phyloP scores from a whole-genome alignment of 2,888 invertebrate genomes.

The Epinotia bilunana region DNA sequence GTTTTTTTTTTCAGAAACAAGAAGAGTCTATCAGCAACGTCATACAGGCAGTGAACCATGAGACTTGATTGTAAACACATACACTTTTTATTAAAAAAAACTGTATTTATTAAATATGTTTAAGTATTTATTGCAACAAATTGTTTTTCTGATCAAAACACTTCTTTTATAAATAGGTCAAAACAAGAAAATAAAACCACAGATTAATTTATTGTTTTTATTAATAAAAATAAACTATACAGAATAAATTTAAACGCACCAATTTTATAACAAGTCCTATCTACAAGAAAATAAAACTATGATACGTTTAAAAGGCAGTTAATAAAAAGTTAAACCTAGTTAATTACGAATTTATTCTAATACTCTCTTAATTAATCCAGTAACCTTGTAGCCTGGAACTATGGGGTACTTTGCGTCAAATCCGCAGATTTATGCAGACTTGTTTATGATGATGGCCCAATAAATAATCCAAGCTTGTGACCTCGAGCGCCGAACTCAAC shows the following conservation, averaged over 20 bases:
- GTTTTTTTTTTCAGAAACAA: slow-evolving; percentile 22
- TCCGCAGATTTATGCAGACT: too few relatives aligned
- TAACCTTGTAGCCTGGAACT: too few relatives aligned
- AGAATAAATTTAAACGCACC: slow-evolving; percentile 21
- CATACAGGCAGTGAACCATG: slow-evolving; percentile 11
- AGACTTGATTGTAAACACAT: slow-evolving; percentile 16
- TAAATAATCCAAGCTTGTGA: too few relatives aligned
- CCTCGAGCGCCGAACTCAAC: too few relatives aligned
- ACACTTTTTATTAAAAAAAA: neutral
- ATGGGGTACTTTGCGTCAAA: too few relatives aligned
- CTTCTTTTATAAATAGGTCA: neutral
- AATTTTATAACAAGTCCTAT: slow-evolving; percentile 25
- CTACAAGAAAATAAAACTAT: slow-evolving; percentile 25
- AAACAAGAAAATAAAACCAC: neutral
- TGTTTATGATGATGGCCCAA: too few relatives aligned
- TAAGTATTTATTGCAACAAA: neutral
- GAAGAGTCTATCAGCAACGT: neutral
- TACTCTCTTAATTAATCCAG: too few relatives aligned
- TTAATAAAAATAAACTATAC: slow-evolving; percentile 50
- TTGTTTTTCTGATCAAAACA: neutral
- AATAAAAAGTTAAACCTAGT: too few relatives aligned
- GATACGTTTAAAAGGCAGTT: slow-evolving; percentile 3
- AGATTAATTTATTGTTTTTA: slow-evolving; percentile 31
- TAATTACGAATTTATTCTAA: neutral
- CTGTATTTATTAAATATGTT: neutral